Base-by-base conservation (phyloP, 2,113 vertebrate species). In the Cygnus buccinator region DNA sequence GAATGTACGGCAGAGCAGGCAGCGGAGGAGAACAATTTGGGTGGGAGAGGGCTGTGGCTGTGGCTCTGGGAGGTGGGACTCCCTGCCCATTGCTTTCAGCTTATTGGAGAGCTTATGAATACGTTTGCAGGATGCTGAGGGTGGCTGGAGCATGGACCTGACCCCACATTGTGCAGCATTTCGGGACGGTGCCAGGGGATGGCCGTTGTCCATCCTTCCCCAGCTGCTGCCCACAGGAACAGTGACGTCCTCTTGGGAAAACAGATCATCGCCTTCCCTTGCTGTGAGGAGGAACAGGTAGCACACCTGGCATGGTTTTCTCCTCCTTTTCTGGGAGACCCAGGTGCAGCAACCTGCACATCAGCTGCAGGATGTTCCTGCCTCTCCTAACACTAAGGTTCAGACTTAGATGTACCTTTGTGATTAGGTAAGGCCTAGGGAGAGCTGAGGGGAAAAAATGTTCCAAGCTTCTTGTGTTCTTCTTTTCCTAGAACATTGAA, bases 351-450 rank as follows among this genome's bases (percentile, higher is more conserved):
- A 23, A 7, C 13, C 5, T 15, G 28, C 3, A 20, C 16, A 13
- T 23, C 46, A 18, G 31, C 43, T 48, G 20, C 5, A 11, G 68
- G 55, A 48, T 18, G 13, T 21, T 43, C 10, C 35, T 17, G 61
- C 61, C 19, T 37, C 39, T 73, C 35, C 66, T 13, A 3, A 57
- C 46, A 35, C 28, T 26, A 28, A 50, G 21, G 37, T 17, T 68
- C 80, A n/a, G 33, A 23, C 18, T 15, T 26, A 8, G 5, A 5
- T 31, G 1, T 3, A 13, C 46, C 50, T 3, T 3, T 61, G 39
- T 10, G 35, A 13, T 23, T 7, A 6, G 12, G 23, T 1, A 68
- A 86, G 28, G 35, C 39, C 35, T 2, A 31, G 18, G 0, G 0
- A 80, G 48, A 52, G 12, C 4, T 5, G 52, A 15, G 3, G 62